A percentile compares a stretch with the other conserved stretches of the same genome.
Evolutionary conservation across 2,888 invertebrate species (phyloP).

Genomic region (Hirtodrosophila trivittata): DNA sequence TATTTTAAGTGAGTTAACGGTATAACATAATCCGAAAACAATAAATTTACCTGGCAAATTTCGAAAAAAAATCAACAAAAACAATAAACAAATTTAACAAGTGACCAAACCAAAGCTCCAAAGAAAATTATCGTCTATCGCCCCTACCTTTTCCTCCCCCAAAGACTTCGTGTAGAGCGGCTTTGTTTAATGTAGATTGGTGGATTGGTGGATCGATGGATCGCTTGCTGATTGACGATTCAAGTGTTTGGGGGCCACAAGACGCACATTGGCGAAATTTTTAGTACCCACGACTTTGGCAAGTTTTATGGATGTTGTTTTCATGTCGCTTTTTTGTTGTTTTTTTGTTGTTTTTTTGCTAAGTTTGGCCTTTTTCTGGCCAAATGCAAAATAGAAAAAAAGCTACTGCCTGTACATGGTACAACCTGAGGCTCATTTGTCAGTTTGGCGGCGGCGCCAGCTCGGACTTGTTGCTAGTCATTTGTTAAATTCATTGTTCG

Average conservation of each 20-base stretch:
- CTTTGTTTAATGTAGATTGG: constrained; percentile 35
- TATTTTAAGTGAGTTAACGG: no score
- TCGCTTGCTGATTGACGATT: constrained; percentile 20
- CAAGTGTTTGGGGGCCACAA: constrained; percentile 15
- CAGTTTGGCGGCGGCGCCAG: constrained; percentile 64
- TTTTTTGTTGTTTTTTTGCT: constrained; percentile 30
- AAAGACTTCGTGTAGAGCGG: constrained; percentile 24
- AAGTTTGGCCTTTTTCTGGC: constrained; percentile 6
- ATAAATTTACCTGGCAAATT: constrained; percentile 17
- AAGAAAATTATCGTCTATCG: constrained; percentile 24
- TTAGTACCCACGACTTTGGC: constrained; percentile 44
- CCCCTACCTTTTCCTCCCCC: background rate
- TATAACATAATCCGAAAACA: constrained; percentile 21
- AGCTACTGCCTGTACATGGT: constrained; percentile 43
- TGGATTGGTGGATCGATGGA: constrained; percentile 6
- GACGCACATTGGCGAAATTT: constrained; percentile 58
- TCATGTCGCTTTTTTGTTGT: constrained; percentile 19
- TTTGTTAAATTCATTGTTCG: constrained; percentile 73
- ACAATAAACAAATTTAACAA: constrained; percentile 38
- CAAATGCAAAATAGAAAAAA: constrained; percentile 47
- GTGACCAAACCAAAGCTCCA: constrained; percentile 39
- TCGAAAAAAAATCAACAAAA: constrained; percentile 13
- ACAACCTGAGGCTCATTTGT: constrained; percentile 63
- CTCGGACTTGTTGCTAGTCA: constrained; percentile 65
- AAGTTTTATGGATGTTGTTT: constrained; percentile 51